Percentiles rank a stretch among this genome's conserved stretches.
phyloP scores from a whole-genome alignment of 2,888 invertebrate genomes.

The Rutpela maculata region DNA sequence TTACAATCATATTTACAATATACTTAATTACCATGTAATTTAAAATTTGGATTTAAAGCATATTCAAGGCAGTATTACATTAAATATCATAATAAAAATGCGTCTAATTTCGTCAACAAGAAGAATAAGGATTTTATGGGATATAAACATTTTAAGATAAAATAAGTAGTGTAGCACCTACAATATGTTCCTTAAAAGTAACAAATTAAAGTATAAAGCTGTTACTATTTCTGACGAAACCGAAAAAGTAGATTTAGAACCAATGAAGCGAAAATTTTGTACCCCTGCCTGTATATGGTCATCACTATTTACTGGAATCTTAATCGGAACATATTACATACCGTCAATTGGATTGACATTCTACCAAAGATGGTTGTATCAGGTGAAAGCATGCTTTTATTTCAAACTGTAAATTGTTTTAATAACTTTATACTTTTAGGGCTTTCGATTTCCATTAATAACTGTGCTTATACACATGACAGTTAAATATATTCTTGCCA shows the following conservation, averaged over 20 bases:
- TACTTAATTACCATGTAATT: conserved; percentile 12
- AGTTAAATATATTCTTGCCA: conserved; percentile 90
- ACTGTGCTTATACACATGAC: conserved; percentile 94
- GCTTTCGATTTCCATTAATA: conserved; percentile 90
- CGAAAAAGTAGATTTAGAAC: conserved; percentile 67
- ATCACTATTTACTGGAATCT: conserved; percentile 69
- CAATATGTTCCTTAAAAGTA: conserved; percentile 51
- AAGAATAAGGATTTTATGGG: neutral
- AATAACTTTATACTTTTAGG: conserved; percentile 76
- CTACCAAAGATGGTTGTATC: conserved; percentile 95
- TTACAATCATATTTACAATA: neutral
- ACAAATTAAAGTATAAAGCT: conserved; percentile 50
- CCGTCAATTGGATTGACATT: conserved; percentile 97
- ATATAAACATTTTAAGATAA: conserved; percentile 8
- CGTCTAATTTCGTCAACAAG: neutral
- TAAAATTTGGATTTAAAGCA: neutral
- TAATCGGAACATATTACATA: conserved; percentile 90
- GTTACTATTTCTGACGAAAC: conserved; percentile 52
- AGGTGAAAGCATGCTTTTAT: conserved; percentile 75
- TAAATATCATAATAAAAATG: neutral
- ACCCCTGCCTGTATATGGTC: conserved; percentile 70
- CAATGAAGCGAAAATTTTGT: conserved; percentile 65
- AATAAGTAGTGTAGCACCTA: neutral
- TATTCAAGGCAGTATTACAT: conserved; percentile 3
- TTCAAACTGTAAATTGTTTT: conserved; percentile 1